These are phyloP conservation scores for Gallirallus australis DNA, from an alignment of 2,797 vertebrate genomes.

Conservation along the genomic window DNA sequence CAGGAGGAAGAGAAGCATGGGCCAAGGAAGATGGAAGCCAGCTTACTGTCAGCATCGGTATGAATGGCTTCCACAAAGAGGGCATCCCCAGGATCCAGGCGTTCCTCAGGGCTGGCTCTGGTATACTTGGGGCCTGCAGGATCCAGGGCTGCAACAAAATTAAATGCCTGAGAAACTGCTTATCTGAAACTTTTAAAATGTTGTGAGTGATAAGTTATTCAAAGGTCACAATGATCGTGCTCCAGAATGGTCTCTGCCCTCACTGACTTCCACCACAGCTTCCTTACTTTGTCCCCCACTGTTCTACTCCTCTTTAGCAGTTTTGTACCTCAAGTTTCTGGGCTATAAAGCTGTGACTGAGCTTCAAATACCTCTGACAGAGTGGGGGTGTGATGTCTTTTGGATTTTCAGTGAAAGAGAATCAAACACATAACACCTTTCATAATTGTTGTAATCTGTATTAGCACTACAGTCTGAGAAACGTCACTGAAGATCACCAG, in stretches of 20 bases:
- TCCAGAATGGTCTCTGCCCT: background rate
- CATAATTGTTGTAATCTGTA: background rate
- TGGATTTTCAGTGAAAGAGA: background rate
- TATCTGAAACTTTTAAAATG: background rate
- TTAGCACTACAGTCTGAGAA: background rate
- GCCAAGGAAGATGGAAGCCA: background rate
- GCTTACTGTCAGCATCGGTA: conserved; percentile 93
- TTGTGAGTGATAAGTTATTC: background rate
- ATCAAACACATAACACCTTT: background rate
- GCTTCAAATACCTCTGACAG: background rate
- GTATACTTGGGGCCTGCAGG: conserved; percentile 95
- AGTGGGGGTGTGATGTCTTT: background rate
- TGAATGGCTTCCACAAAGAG: conserved; percentile 95
- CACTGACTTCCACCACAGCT: background rate
- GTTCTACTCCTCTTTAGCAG: background rate
- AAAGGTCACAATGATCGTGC: rapidly evolving
- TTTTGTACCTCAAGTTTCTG: background rate
- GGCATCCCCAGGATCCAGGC: conserved; percentile 92
- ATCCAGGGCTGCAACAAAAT: conserved; percentile 85
- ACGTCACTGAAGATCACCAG: background rate
- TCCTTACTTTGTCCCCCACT: background rate
- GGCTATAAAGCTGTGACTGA: background rate
- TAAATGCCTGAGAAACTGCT: background rate
- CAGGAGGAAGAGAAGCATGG: background rate
- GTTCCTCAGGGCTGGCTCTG: conserved; percentile 84